These are phyloP conservation scores for Genyomyrus donnyi DNA, from an alignment of 2,113 vertebrate genomes.

Conservation along the genomic window DNA sequence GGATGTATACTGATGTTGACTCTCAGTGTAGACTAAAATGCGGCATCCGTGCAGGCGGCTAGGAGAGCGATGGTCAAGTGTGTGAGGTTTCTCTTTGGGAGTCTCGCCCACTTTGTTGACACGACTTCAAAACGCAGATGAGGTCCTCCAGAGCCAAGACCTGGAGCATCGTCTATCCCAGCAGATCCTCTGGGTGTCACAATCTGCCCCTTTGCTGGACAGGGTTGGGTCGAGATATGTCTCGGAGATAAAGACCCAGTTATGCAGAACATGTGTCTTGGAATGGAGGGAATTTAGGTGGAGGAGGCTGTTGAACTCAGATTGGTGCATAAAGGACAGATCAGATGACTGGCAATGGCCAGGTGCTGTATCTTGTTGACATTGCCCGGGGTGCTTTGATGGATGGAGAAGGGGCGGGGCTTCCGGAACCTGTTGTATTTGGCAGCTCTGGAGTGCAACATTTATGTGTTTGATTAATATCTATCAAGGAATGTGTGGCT, in stretches of 20 bases:
- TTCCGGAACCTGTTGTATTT: background rate
- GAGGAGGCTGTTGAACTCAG: background rate
- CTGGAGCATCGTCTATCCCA: background rate
- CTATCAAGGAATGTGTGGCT: background rate
- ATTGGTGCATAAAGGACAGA: background rate
- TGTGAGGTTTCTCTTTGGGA: background rate
- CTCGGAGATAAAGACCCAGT: background rate
- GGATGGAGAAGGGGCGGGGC: background rate
- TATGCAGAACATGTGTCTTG: background rate
- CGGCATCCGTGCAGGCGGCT: background rate
- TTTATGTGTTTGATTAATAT: background rate
- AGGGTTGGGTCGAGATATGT: background rate
- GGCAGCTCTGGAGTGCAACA: background rate
- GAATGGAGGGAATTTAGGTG: background rate
- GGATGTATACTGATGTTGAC: background rate
- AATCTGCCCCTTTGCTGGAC: background rate
- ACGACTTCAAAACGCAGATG: background rate
- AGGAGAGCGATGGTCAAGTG: background rate
- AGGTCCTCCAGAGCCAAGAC: background rate
- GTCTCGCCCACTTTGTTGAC: background rate
- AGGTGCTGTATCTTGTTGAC: background rate
- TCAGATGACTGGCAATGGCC: background rate
- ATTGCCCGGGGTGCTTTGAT: background rate
- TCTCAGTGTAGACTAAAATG: background rate
- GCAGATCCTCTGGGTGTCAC: background rate